Evolutionary conservation across 2,888 invertebrate genomes (phyloP), one percentile per base, ranked within the genome.

Genomic region (Trimorus sp.): DNA sequence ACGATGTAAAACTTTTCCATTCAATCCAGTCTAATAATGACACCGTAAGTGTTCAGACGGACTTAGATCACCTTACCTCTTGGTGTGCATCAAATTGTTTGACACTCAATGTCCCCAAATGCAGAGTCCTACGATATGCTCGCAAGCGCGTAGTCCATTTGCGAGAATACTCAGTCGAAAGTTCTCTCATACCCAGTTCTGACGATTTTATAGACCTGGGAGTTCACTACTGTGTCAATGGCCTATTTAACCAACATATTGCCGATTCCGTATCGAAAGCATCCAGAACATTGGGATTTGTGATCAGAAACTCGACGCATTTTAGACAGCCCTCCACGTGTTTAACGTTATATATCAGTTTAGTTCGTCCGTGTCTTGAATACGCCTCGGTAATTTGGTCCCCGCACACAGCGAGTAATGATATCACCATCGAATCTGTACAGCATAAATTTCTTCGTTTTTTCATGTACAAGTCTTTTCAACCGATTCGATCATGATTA

Each of bases 321-420:
- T 58, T 58, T n/a, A 38, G 7, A 8, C 9, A 36, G 12, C 37
- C 26, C 6, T 7, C 15, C 11, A 58, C 58, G 12, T 58, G 9
- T 37, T 37, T 37, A 37, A 36, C n/a, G 2, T n/a, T 58, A 12
- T 58, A 58, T n/a, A n/a, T 58, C 36, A 11, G 16, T 12, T n/a
- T 58, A n/a, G 38, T 58, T 58, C 58, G 58, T 4, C 38, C 58
- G 12, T 12, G 11, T 3, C 38, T 58, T 12, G 58, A 58, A n/a
- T 58, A 58, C 38, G 58, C 37, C 11, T 58, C 58, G n/a, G 58
- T 37, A 7, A n/a, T 58, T n/a, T 58, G 58, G 58, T 37, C 58
- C 6, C 58, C 58, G 11, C 12, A 37, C 14, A 37, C 58, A 3
- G 7, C 7, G 38, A 36, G 38, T 12, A 26, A 58, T 37, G 16